Percentiles rank a stretch among this genome's conserved stretches.
Conservation (phyloP, 2,888 invertebrate species). For the Taenaris catops region DNA sequence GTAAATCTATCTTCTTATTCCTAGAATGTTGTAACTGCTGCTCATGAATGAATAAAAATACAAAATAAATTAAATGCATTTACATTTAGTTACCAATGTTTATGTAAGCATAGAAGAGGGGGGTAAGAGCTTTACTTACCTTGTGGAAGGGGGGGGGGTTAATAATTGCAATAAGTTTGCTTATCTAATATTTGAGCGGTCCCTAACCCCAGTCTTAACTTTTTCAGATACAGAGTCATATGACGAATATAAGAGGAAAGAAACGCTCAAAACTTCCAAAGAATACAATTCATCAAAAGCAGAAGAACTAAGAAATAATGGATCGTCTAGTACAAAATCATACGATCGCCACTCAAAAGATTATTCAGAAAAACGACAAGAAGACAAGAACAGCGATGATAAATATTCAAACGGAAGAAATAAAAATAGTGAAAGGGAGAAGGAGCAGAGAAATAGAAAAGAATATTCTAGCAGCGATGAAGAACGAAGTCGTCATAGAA, state of each 20-base stretch:
- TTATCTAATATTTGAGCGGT: no score
- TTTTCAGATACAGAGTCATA: conserved; percentile 84
- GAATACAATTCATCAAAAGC: conserved; percentile 30
- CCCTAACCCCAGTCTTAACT: no score
- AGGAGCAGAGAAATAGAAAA: conserved; percentile 22
- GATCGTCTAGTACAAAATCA: conserved; percentile 37
- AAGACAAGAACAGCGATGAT: conserved; percentile 31
- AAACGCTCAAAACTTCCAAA: conserved; percentile 43
- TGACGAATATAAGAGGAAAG: conserved; percentile 83
- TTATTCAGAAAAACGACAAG: conserved; percentile 24
- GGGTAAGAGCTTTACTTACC: no score
- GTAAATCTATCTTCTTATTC: no score
- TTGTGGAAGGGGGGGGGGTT: no score
- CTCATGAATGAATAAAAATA: no score
- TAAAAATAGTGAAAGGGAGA: conserved; percentile 26
- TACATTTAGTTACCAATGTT: no score
- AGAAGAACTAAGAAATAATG: conserved; percentile 28
- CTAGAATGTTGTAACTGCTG: no score
- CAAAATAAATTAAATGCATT: no score
- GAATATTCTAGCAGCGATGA: conserved; percentile 36
- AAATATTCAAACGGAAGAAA: conserved; percentile 38
- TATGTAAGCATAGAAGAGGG: no score
- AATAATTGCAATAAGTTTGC: no score
- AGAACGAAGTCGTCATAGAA: conserved; percentile 22
- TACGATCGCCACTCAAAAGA: conserved; percentile 29